These are phyloP conservation scores for Prunella himalayana DNA, from an alignment of 2,113 vertebrate genomes.

Conservation along the genomic window DNA sequence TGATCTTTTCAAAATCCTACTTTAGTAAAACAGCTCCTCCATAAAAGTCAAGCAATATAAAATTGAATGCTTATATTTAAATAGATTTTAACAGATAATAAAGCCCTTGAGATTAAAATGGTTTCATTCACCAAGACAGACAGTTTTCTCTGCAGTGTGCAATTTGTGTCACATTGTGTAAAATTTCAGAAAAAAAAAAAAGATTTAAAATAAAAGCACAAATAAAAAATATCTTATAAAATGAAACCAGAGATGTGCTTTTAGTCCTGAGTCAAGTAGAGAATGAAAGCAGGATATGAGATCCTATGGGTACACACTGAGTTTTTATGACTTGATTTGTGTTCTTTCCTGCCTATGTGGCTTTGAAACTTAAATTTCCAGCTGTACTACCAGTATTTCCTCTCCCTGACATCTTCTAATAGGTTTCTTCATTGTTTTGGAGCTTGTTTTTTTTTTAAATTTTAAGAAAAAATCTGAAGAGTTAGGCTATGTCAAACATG, in stretches of 20 bases:
- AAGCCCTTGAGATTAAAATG: slow-evolving; percentile 72
- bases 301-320: slow-evolving; percentile 39
- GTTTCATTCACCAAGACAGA: slow-evolving; percentile 68
- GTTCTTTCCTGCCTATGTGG: not conserved
- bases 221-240: slow-evolving; percentile 58
- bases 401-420: not conserved
- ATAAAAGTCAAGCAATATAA: slow-evolving; percentile 70
- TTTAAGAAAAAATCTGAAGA: slow-evolving; percentile 32
- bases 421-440: not conserved
- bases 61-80: slow-evolving; percentile 72
- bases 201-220: slow-evolving; percentile 43
- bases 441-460: not conserved
- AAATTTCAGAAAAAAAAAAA: slow-evolving; percentile 27
- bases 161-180: slow-evolving; percentile 74
- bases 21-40: slow-evolving; percentile 60
- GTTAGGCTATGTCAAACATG: slow-evolving; percentile 11
- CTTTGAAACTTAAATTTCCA: slow-evolving; percentile 36
- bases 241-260: slow-evolving; percentile 2
- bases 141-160: slow-evolving; percentile 60
- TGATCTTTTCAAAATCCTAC: slow-evolving; percentile 61
- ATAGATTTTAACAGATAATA: slow-evolving; percentile 75
- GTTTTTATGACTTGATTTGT: slow-evolving; percentile 23
- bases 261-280: slow-evolving; percentile 22
- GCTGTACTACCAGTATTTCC: slow-evolving; percentile 30
- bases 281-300: slow-evolving; percentile 45